A percentile compares a stretch with the other conserved stretches of the same genome.
Conservation (phyloP, 2,113 vertebrate species). For the Emydocephalus ijimae region DNA sequence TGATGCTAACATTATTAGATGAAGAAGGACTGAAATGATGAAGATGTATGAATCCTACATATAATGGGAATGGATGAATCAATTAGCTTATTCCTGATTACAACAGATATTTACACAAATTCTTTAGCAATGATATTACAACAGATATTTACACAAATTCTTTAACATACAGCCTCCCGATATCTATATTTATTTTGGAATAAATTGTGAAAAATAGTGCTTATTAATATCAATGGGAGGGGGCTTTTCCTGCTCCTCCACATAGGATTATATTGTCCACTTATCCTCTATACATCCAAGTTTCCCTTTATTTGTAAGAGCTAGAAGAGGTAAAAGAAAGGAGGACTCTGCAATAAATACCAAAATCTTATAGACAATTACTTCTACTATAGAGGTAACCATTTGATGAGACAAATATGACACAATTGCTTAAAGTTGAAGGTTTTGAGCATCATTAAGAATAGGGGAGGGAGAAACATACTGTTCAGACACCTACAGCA, state of each 20-base stretch:
- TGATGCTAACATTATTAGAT: not conserved
- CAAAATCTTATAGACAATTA: not conserved
- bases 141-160: not conserved
- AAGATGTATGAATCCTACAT: not conserved
- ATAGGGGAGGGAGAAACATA: not conserved
- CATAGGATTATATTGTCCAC: not conserved
- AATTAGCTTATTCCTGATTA: not conserved
- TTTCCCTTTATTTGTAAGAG: not conserved
- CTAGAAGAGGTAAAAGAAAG: not conserved
- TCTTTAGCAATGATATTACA: not conserved
- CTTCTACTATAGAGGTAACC: too few relatives aligned
- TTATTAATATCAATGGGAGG: not conserved
- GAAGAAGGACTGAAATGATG: not conserved
- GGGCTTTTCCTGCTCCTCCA: too few relatives aligned
- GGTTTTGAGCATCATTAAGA: not conserved
- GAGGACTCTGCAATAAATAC: not conserved
- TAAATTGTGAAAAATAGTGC: not conserved
- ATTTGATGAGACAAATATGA: not conserved
- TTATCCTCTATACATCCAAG: not conserved
- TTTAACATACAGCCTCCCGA: not conserved
- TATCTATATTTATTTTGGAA: not conserved
- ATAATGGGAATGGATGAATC: not conserved
- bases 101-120: not conserved
- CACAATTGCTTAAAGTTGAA: not conserved
- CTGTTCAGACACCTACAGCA: not conserved